Conservation (phyloP, 2,888 invertebrate species). For the Machimus atricapillus region DNA sequence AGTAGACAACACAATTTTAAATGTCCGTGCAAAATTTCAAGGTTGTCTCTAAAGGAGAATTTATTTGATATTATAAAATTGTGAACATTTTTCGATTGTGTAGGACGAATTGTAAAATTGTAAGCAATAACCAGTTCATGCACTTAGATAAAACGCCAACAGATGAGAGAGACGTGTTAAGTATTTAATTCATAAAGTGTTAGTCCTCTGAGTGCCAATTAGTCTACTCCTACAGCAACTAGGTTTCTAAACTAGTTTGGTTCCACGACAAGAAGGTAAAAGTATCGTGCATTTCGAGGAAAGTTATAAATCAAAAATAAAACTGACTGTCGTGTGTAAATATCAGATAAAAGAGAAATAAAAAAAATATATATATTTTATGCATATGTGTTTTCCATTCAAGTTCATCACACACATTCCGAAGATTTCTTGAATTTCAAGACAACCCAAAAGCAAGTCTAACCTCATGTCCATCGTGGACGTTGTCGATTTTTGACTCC, state of each 20-base stretch:
- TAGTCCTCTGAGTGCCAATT: background rate
- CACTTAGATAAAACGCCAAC: background rate
- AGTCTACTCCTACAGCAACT: background rate
- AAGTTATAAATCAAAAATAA: background rate
- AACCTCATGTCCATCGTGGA: slow-evolving; percentile 53
- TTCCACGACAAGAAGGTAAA: background rate
- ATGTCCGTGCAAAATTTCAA: background rate
- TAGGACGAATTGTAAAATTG: background rate
- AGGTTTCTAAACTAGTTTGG: background rate
- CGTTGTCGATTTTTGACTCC: slow-evolving; percentile 52
- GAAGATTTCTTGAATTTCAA: background rate
- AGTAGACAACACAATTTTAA: background rate
- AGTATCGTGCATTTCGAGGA: background rate
- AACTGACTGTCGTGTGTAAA: background rate
- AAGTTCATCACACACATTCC: background rate
- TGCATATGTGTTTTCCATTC: background rate
- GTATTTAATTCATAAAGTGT: background rate
- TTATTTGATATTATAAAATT: background rate
- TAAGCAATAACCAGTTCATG: background rate
- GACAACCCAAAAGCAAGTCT: slow-evolving; percentile 47
- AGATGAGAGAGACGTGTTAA: background rate
- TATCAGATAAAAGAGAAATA: background rate
- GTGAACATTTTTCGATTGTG: background rate
- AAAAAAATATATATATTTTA: background rate
- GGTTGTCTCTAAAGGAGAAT: background rate